Evolutionary conservation across 2,113 vertebrate species (phyloP), one percentile per base, ranked within the genome.

Genomic region (Empidonax alnorum): DNA sequence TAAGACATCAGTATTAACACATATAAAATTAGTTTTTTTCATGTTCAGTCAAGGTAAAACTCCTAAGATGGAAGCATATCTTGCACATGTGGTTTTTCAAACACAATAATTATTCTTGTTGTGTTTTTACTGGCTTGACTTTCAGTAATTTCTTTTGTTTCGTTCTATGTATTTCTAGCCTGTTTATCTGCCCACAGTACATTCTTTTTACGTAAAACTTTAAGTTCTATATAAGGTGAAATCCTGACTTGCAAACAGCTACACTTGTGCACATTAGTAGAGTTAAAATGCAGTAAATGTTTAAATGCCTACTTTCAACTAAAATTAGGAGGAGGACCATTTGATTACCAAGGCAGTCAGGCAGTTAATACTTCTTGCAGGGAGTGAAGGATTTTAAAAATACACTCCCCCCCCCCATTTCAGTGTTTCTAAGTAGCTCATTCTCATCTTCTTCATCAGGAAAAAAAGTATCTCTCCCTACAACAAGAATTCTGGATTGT

Each of bases 181-280:
- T 94, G 78, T 92, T 97, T 97, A 94, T 97, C 93, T 62, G 52
- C 7, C 47, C 95, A 69, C 86, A 94, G 69, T 72, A 95, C 83
- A 75, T 68, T 83, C 76, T 96, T 85, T 89, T 93, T 92, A 84
- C 84, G 84, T 89, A 97, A 97, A 84, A 96, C 73, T 88, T 96
- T 93, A 83, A 52, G 94, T 39, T 96, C 77, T 95, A 93, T 93
- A 95, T 66, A 91, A 96, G 88, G 58, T 88, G 49, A 97, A 96
- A 62, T 85, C 74, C 86, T 95, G 93, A 89, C 94, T 97, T 95
- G 78, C 94, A 96, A 97, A 97, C 91, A 97, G 81, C 84, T 92
- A 93, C 67, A 97, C 77, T 79, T 97, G 82, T 95, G 74, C 69
- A 97, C 49, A 72, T 90, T 94, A 91, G 47, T 76, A 85, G 42